These are phyloP conservation scores for Nephrotoma guestfalica DNA, from an alignment of 2,888 invertebrate species.

Conservation along the genomic window DNA sequence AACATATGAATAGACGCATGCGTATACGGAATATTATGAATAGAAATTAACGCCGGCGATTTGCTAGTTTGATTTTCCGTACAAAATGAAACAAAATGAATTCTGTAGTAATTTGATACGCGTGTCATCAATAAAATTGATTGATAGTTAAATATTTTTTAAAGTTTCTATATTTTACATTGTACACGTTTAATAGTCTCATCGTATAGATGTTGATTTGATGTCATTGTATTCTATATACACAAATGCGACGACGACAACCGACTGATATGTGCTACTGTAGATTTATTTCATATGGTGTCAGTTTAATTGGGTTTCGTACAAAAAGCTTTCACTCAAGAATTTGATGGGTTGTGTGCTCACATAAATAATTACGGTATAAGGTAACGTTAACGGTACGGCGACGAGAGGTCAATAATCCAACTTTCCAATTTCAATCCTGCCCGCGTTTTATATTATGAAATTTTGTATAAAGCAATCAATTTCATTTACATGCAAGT, in stretches of 20 bases:
- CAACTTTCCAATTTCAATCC: background rate
- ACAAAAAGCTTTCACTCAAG: background rate
- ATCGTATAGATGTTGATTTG: background rate
- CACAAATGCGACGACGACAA: background rate
- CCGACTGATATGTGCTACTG: background rate
- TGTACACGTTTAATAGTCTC: background rate
- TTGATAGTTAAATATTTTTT: background rate
- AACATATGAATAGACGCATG: background rate
- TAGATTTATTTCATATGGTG: background rate
- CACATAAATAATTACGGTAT: background rate
- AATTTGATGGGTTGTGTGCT: background rate
- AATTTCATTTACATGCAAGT: background rate
- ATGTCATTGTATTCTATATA: background rate
- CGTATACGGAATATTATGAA: background rate
- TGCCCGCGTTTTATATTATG: background rate
- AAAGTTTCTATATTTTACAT: background rate
- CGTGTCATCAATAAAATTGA: background rate
- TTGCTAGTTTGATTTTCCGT: background rate
- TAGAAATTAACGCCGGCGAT: background rate
- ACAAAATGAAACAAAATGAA: background rate
- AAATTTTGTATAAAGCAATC: background rate
- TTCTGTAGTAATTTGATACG: background rate
- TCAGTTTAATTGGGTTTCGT: background rate
- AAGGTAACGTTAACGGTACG: background rate
- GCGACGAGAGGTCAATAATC: background rate